These are phyloP conservation scores for Ophioderma brevispina DNA, from an alignment of 35 echinoderm and acorn worm species.

Conservation along the genomic window DNA sequence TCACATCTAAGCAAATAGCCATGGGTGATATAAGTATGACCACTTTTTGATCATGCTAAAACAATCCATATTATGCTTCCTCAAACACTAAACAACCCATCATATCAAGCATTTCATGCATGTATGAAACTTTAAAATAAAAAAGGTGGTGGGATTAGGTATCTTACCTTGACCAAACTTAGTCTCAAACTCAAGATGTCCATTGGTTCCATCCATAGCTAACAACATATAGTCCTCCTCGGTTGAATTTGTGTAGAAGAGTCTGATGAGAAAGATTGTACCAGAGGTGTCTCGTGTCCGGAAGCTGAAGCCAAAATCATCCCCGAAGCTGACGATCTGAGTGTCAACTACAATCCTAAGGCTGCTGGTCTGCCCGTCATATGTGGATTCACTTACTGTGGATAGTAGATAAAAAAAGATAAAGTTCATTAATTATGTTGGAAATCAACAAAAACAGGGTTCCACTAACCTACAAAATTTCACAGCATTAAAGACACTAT, in stretches of 20 bases:
- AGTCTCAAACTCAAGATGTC: conserved; percentile 58
- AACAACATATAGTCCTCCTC: conserved; percentile 64
- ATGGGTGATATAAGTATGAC: too few relatives aligned
- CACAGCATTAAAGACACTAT: too few relatives aligned
- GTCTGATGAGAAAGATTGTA: conserved; percentile 68
- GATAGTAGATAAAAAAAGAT: background rate
- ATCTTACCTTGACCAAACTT: conserved; percentile 67
- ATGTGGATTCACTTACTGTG: conserved; percentile 77
- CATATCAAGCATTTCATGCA: too few relatives aligned
- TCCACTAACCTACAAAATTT: too few relatives aligned
- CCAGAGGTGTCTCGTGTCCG: conserved; percentile 76
- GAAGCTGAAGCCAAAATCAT: conserved; percentile 76
- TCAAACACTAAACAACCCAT: too few relatives aligned
- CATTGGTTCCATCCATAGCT: background rate
- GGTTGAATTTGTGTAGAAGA: conserved; percentile 54
- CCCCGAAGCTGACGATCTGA: conserved; percentile 69
- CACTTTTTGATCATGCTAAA: too few relatives aligned
- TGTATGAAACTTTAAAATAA: too few relatives aligned
- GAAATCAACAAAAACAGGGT: background rate
- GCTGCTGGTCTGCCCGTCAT: conserved; percentile 69
- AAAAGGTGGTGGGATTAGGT: too few relatives aligned
- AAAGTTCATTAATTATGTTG: background rate
- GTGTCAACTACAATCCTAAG: conserved; percentile 68
- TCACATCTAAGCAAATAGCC: too few relatives aligned
- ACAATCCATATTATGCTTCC: too few relatives aligned